Evolutionary conservation across 2,797 vertebrate genomes (phyloP).

Genomic region (Ciconia nigra): DNA sequence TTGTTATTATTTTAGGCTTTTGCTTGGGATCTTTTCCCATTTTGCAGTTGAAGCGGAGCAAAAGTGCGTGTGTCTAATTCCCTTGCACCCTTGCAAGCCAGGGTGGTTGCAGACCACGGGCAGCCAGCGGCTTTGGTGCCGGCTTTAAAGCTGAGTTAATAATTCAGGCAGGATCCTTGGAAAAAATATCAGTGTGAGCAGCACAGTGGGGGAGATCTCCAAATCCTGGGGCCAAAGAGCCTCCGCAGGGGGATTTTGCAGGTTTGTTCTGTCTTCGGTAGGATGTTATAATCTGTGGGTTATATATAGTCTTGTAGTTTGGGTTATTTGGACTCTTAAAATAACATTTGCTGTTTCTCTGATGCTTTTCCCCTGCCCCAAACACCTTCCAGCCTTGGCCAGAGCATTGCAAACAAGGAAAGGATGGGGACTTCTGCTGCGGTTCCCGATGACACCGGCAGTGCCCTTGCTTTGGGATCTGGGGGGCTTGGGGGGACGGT

Average conservation of each 20-base stretch:
- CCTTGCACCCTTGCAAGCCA: rapidly evolving
- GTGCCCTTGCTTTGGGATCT: neutral
- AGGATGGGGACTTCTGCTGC: neutral
- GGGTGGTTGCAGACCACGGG: rapidly evolving
- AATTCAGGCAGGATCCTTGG: neutral
- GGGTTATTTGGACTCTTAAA: neutral
- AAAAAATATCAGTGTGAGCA: neutral
- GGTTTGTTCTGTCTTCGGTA: neutral
- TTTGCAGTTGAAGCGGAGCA: neutral
- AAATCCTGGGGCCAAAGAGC: neutral
- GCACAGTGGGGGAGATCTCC: neutral
- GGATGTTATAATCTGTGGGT: rapidly evolving
- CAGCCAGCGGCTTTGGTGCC: neutral
- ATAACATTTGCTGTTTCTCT: neutral
- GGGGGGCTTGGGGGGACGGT: rapidly evolving
- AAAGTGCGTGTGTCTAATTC: rapidly evolving
- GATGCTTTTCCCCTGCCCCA: neutral
- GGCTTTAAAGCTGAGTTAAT: neutral
- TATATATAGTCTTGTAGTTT: rapidly evolving
- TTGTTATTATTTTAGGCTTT: neutral
- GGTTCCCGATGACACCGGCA: rapidly evolving
- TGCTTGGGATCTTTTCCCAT: rapidly evolving
- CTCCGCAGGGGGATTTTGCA: rapidly evolving
- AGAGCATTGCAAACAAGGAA: rapidly evolving
- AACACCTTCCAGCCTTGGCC: neutral